Base-by-base conservation (phyloP, 2,797 vertebrate species). In the Chromis chromis region DNA sequence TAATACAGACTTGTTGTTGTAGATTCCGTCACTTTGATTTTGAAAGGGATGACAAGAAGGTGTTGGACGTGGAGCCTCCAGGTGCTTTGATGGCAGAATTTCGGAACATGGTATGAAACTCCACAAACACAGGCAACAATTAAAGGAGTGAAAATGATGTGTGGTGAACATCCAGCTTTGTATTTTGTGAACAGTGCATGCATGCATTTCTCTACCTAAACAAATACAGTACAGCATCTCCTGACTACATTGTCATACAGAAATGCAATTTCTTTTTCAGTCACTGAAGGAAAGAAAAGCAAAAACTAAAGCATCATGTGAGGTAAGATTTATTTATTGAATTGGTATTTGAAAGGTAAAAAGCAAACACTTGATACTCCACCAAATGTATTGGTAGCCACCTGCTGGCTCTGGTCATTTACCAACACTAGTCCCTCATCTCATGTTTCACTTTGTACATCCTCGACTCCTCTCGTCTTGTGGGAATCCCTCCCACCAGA, bases 1-100 rank as follows among this genome's bases (percentile, higher is more conserved):
- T 19, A 17, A 1, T n/a, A 13, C 0, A n/a, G 3, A 48, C 33
- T 44, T 11, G 31, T 17, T 36, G 27, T 46, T 76, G 66, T 19
- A 95, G 97, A 56, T 96, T 96, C 79, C 95, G 97, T 39, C 96
- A 93, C 82, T 98, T 99, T 79, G 95, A 95, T 60, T 96, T 99
- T 84, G 85, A 92, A 82, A 94, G 91, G 42, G 94, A 93, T 0
- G 87, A 91, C 56, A 94, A 92, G 0, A 98, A 98, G 84, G 93
- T 96, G 62, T 91, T 99, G 94, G 96, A 97, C 65, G 94, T 95
- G 92, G 96, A 97, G 74, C 88, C 95, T 36, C 94, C 96, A 5
- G 95, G 91, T 1, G 96, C 95, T 52, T 83, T 98, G 84, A 95
- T 94, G 10, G 97, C 96, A 33, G 96, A 97, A 70, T 99, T 99